These are phyloP conservation scores for Epinotia bilunana DNA, from an alignment of 2,888 invertebrate species.

Conservation along the genomic window DNA sequence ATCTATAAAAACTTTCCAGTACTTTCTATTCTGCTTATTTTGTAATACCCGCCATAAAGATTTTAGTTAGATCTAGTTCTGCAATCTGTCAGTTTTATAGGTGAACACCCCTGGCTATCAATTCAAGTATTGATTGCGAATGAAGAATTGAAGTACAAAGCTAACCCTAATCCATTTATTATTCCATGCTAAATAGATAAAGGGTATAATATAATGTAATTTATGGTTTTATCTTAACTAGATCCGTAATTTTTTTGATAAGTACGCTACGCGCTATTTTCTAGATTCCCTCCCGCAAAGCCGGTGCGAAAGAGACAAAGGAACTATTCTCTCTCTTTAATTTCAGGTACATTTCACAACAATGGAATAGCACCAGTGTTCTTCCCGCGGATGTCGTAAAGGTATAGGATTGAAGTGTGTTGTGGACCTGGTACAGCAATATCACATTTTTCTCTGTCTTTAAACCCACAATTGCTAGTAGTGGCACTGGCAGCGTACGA, in stretches of 20 bases:
- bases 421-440: too few species aligned
- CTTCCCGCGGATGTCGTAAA: too few species aligned
- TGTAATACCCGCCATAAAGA: slow-evolving; percentile 1
- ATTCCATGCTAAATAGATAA: background rate
- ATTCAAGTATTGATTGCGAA: slow-evolving; percentile 4
- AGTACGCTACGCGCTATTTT: background rate
- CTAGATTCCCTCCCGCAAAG: background rate
- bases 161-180: slow-evolving; percentile 22
- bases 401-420: too few species aligned
- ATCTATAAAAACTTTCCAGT: background rate
- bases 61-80: too few species aligned
- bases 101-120: background rate
- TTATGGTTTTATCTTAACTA: slow-evolving; percentile 38
- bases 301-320: background rate
- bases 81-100: slow-evolving; percentile 3
- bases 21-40: background rate
- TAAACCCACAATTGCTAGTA: too few species aligned
- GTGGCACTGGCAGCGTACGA: too few species aligned
- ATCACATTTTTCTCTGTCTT: too few species aligned
- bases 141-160: background rate
- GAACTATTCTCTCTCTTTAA: too few species aligned
- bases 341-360: too few species aligned
- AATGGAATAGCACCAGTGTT: too few species aligned
- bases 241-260: background rate
- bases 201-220: slow-evolving; percentile 12